These are phyloP conservation scores for Momotus momota DNA, from an alignment of 2,797 vertebrate species.

Conservation along the genomic window DNA sequence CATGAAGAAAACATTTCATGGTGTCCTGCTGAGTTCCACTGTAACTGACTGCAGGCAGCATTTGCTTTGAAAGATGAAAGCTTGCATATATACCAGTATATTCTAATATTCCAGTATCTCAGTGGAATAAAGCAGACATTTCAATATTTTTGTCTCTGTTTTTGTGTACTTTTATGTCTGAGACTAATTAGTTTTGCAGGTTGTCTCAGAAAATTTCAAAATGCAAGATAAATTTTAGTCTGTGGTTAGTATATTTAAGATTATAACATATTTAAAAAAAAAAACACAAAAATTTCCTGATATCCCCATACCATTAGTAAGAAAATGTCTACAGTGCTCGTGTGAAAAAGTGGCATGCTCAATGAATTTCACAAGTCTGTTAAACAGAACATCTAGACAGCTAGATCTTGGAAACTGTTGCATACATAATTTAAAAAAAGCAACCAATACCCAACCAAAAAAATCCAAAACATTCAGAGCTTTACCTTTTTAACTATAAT, in stretches of 20 bases:
- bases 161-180: not conserved
- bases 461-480: not conserved
- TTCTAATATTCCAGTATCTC: not conserved
- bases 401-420: not conserved
- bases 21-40: not conserved
- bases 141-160: not conserved
- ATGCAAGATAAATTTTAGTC: not conserved
- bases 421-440: not conserved
- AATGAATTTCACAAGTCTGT: not conserved
- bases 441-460: rapidly evolving
- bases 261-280: too few relatives aligned
- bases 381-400: not conserved
- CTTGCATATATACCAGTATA: not conserved
- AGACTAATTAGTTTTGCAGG: not conserved
- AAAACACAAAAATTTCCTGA: not conserved
- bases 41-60: not conserved
- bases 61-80: conserved; percentile 10
- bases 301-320: not conserved
- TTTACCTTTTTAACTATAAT: not conserved
- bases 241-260: not conserved
- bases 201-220: not conserved
- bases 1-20: not conserved
- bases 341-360: not conserved
- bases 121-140: not conserved
- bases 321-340: not conserved